Conservation (phyloP, 2,113 vertebrate genomes). For the Rhagologus leucostigma region DNA sequence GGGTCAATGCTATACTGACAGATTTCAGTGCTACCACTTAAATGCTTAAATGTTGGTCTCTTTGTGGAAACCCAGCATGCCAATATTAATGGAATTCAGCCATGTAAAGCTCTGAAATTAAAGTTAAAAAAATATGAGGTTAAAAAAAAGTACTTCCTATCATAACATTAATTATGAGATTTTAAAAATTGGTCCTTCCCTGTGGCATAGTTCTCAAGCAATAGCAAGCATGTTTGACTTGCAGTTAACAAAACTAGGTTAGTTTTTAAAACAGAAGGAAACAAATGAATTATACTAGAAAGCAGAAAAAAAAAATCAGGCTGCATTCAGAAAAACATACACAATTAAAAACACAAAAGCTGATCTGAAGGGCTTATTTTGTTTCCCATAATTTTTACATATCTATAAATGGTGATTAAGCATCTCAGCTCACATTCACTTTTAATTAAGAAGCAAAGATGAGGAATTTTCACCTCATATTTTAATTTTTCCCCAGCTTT, state of each 20-base stretch:
- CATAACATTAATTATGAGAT: not conserved
- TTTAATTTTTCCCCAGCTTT: constrained; percentile 94
- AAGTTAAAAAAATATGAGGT: not conserved
- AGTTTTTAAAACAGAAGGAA: not conserved
- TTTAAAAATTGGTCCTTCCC: not conserved
- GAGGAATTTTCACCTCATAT: constrained; percentile 84
- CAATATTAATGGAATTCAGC: not conserved
- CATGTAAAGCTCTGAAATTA: not conserved
- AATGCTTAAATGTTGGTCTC: not conserved
- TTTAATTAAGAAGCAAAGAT: not conserved
- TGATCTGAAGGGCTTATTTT: not conserved
- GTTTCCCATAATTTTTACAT: not conserved
- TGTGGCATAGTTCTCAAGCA: not conserved
- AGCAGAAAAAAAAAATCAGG: not conserved
- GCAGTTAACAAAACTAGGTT: not conserved
- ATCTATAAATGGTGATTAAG: not conserved
- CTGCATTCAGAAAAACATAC: not conserved
- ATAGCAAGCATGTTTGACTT: not conserved
- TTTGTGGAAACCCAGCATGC: not conserved
- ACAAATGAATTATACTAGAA: not conserved
- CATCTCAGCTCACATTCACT: not conserved
- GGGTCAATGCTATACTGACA: not conserved
- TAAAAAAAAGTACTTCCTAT: not conserved
- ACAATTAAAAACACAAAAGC: not conserved
- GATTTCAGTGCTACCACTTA: not conserved